phyloP scores from a whole-genome alignment of 2,113 vertebrate genomes.

The Oncorhynchus keta region DNA sequence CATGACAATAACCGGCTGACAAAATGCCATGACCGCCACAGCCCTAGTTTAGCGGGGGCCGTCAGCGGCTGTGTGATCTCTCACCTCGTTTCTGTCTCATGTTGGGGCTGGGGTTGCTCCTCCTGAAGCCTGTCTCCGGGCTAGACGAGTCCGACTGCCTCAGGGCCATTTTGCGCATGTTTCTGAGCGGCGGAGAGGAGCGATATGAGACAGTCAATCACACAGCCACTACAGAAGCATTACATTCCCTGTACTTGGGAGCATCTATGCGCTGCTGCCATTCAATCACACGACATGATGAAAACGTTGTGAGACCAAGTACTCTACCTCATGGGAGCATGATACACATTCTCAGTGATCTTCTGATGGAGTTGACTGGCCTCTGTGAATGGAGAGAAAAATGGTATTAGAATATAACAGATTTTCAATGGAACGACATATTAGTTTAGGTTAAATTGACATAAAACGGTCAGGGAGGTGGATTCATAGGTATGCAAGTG shows the following conservation, averaged over 20 bases:
- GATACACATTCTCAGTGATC: constrained; percentile 82
- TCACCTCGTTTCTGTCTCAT: constrained; percentile 85
- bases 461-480: neutral
- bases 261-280: too few species aligned
- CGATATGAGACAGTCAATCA: too few species aligned
- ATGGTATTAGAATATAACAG: neutral
- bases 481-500: neutral
- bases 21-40: too few species aligned
- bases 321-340: constrained; percentile 81
- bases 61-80: constrained; percentile 32
- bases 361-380: constrained; percentile 87
- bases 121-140: constrained; percentile 80
- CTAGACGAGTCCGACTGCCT: constrained; percentile 81
- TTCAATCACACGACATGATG: too few species aligned
- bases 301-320: too few species aligned
- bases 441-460: neutral
- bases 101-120: constrained; percentile 78
- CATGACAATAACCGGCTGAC: too few species aligned
- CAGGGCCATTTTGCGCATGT: constrained; percentile 75
- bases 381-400: constrained; percentile 69
- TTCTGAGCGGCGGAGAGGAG: constrained; percentile 59
- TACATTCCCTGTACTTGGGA: neutral
- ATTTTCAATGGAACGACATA: neutral
- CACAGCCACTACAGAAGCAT: neutral
- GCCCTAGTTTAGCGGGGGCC: neutral